phyloP scores from a whole-genome alignment of 2,113 vertebrate species.

The Chloropsis hardwickii region DNA sequence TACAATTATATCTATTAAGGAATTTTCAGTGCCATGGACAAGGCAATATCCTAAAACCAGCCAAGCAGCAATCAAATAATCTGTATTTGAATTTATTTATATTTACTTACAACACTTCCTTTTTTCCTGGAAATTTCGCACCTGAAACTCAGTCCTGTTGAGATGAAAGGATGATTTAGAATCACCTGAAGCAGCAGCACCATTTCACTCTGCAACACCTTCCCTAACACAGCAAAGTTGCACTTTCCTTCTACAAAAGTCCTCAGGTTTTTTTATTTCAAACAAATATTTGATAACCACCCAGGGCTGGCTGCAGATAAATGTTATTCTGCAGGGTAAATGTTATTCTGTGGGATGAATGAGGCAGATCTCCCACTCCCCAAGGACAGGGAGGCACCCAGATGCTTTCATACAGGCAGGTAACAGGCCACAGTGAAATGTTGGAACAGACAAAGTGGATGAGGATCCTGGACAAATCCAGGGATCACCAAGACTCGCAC shows the following conservation, averaged over 20 bases:
- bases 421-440: rapidly evolving
- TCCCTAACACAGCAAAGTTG: background rate
- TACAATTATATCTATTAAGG: too few relatives aligned
- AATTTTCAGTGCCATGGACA: background rate
- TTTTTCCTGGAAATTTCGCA: background rate
- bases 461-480: background rate
- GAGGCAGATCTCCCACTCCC: background rate
- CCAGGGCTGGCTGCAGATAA: background rate
- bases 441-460: background rate
- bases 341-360: background rate
- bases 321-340: background rate
- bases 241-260: background rate
- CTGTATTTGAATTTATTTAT: background rate
- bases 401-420: background rate
- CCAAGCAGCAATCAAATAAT: background rate
- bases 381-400: background rate
- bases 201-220: background rate
- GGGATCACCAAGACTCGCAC: rapidly evolving
- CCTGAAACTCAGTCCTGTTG: background rate
- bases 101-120: background rate
- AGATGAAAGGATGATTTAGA: background rate
- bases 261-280: background rate
- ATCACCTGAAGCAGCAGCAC: background rate
- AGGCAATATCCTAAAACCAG: background rate
- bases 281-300: background rate